Percentiles rank a stretch among this genome's conserved stretches.
These are phyloP conservation scores for Aptenodytes patagonicus DNA, from an alignment of 2,113 vertebrate species.

Conservation along the genomic window DNA sequence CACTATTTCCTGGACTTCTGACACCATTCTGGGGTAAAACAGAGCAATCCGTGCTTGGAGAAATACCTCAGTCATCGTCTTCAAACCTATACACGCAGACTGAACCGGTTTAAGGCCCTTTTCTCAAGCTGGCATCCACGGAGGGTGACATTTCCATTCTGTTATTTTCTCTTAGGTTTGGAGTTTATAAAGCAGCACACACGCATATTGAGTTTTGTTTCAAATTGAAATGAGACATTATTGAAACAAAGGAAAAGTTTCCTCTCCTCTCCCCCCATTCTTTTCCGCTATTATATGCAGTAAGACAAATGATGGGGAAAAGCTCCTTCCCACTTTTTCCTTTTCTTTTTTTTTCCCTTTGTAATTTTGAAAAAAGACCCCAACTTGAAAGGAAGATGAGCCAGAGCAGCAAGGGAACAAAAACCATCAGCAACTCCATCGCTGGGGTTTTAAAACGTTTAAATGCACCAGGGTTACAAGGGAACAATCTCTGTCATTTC, in stretches of 20 bases:
- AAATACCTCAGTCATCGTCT: not conserved
- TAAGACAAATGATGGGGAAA: constrained; percentile 62
- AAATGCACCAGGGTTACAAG: constrained; percentile 11
- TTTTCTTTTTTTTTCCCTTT: constrained; percentile 7
- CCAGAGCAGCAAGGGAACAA: constrained; percentile 33
- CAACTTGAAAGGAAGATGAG: constrained; percentile 67
- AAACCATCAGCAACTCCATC: not conserved
- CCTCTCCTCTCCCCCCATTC: constrained; percentile 24
- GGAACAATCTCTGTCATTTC: constrained; percentile 21
- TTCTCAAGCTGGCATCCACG: not conserved
- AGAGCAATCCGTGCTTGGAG: not conserved
- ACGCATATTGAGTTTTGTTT: constrained; percentile 6
- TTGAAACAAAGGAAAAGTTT: constrained; percentile 58
- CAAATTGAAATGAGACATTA: constrained; percentile 65
- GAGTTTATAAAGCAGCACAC: constrained; percentile 31
- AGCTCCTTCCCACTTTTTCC: constrained; percentile 51
- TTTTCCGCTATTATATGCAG: constrained; percentile 14
- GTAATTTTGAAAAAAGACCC: constrained; percentile 39
- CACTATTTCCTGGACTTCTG: not conserved
- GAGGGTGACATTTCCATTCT: not conserved
- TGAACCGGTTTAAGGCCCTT: not conserved
- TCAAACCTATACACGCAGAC: not conserved
- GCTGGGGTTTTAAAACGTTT: constrained; percentile 9
- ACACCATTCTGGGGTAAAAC: not conserved
- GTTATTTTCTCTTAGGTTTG: not conserved